Percentiles rank a stretch among this genome's conserved stretches.
Evolutionary conservation across 2,113 vertebrate species (phyloP).

Genomic region (Albula glossodonta): DNA sequence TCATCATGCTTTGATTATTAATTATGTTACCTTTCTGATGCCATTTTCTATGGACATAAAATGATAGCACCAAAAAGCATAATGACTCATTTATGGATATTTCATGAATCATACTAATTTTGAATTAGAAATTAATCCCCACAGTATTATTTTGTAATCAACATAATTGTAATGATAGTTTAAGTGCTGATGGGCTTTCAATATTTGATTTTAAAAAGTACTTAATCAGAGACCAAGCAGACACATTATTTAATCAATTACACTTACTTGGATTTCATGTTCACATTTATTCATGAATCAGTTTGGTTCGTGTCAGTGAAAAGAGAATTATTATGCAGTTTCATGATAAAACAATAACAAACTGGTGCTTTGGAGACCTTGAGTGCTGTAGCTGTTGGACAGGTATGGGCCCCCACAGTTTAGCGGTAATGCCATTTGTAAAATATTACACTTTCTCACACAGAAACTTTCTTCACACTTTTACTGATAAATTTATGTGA

Average conservation of each 20-base stretch:
- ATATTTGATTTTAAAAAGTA: neutral
- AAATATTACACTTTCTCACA: neutral
- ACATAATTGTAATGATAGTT: neutral
- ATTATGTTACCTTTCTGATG: neutral
- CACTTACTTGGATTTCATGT: neutral
- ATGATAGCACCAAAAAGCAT: neutral
- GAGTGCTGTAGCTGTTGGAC: neutral
- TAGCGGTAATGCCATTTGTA: neutral
- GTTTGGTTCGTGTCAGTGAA: neutral
- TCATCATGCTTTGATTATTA: neutral
- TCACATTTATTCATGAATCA: neutral
- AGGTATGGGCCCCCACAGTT: neutral
- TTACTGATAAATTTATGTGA: no score
- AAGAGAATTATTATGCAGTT: neutral
- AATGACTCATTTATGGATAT: neutral
- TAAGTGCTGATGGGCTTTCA: neutral
- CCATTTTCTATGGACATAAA: neutral
- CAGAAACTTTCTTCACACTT: no score
- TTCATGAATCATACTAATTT: neutral
- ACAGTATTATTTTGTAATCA: neutral
- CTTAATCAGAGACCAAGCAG: neutral
- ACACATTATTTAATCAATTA: neutral
- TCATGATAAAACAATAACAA: neutral
- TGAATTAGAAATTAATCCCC: neutral
- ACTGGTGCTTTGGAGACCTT: neutral